phyloP scores from a whole-genome alignment of 2,888 invertebrate genomes.

The Tyria jacobaeae region DNA sequence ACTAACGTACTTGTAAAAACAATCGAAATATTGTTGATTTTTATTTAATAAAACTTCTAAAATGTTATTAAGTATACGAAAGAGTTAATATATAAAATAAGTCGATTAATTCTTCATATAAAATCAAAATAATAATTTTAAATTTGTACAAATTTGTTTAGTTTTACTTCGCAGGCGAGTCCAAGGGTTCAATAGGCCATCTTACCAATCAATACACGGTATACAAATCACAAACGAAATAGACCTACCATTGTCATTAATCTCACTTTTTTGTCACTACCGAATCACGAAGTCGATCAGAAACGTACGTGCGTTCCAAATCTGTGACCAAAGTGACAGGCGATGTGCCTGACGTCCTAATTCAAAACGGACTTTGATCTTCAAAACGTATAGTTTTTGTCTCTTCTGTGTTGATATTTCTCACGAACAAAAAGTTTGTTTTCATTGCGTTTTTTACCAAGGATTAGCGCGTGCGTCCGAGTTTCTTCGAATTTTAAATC shows the following conservation, averaged over 20 bases:
- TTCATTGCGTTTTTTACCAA: conserved; percentile 48
- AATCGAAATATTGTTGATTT: too few relatives aligned
- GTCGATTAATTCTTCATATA: too few relatives aligned
- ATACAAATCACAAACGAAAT: conserved; percentile 54
- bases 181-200: conserved; percentile 29
- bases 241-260: conserved; percentile 54
- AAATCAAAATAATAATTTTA: not conserved
- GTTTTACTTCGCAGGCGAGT: conserved; percentile 25
- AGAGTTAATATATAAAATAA: too few relatives aligned
- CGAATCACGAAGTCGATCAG: conserved; percentile 67
- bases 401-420: conserved; percentile 60
- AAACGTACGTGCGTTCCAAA: conserved; percentile 73
- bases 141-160: not conserved
- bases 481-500: conserved; percentile 37
- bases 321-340: conserved; percentile 56
- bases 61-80: too few relatives aligned
- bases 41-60: too few relatives aligned
- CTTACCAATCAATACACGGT: conserved; percentile 25
- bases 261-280: conserved; percentile 61
- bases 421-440: conserved; percentile 55
- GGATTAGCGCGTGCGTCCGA: conserved; percentile 57
- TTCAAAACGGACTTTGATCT: conserved; percentile 57
- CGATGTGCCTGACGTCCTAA: conserved; percentile 70
- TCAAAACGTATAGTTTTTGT: conserved; percentile 57
- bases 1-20: too few relatives aligned